Base-by-base conservation (phyloP, 2,888 invertebrate species). In the Laspeyria flexula region DNA sequence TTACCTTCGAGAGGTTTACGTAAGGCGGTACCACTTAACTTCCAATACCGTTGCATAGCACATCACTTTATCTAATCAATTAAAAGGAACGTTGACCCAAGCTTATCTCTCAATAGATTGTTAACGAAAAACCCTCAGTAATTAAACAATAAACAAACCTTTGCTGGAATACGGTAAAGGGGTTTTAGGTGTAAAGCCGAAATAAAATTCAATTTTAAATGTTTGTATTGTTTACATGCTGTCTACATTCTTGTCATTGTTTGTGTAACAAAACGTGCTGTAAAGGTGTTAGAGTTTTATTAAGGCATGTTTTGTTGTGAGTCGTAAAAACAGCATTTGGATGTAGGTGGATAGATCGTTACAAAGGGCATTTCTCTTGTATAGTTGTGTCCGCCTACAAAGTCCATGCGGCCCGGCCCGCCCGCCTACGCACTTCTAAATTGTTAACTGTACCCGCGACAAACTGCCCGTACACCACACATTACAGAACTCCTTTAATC, bases 381-480 rank as follows among this genome's bases (percentile, higher is more conserved):
- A 86, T 87, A 83, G 80, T 58, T 61, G 54, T 63, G 76, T 79
- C 79, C 86, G 85, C 89, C 90, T 71, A 89, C 89, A 73, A 43
- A 52, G 72, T 77, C 77, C 78, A 77, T 75, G 84, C 75, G 76
- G 73, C 39, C 52, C 65, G 62, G 60, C 71, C 79, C 83, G 83
- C 83, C 87, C 88, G 85, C 91, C 90, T 73, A 90, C 91, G 59
- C 71, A 65, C 67, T 71, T 76, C 79, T 89, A 89, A 90, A 88
- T 86, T 80, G 77, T 83, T 90, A 90, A 89, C 89, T 84, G 90
- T 86, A 85, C 77, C 62, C 55, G 69, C 78, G 83, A 88, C 88
- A 89, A 89, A 89, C 90, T 85, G 79, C 81, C 77, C 67, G 61
- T 79, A 72, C 77, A 71, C 70, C 72, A 69, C 65, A 65, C 65